These are phyloP conservation scores for Eustalomyia histrio DNA, from an alignment of 2,888 invertebrate genomes.

Conservation along the genomic window DNA sequence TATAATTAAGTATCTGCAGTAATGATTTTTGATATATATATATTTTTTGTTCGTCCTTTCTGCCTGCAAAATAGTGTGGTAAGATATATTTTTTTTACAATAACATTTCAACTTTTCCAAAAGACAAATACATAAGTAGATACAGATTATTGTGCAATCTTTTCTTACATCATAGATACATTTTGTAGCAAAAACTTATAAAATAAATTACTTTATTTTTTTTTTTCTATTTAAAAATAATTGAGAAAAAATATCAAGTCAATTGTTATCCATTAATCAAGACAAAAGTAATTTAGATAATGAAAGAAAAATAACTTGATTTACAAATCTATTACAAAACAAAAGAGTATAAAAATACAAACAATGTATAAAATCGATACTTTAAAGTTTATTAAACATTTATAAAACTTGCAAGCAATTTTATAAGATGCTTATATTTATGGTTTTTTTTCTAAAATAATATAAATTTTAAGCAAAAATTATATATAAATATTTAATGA, in stretches of 20 bases:
- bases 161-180: neutral
- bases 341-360: no score
- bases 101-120: neutral
- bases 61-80: neutral
- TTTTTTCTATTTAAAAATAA: neutral
- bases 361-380: no score
- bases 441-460: no score
- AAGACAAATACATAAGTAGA: neutral
- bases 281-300: slow-evolving; percentile 21
- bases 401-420: no score
- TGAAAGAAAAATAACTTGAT: slow-evolving; percentile 7
- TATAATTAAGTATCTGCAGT: no score
- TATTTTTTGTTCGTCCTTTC: neutral
- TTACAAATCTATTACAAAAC: neutral
- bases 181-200: neutral
- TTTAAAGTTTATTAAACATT: no score
- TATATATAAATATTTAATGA: no score
- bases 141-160: neutral
- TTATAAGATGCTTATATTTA: no score
- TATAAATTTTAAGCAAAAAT: no score
- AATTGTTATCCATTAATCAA: slow-evolving; percentile 23
- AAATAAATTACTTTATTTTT: neutral
- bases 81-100: neutral
- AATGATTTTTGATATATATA: no score
- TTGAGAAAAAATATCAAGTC: slow-evolving; percentile 12